Base-by-base conservation (phyloP, 2,113 vertebrate species). In the Crotalus helleri region DNA sequence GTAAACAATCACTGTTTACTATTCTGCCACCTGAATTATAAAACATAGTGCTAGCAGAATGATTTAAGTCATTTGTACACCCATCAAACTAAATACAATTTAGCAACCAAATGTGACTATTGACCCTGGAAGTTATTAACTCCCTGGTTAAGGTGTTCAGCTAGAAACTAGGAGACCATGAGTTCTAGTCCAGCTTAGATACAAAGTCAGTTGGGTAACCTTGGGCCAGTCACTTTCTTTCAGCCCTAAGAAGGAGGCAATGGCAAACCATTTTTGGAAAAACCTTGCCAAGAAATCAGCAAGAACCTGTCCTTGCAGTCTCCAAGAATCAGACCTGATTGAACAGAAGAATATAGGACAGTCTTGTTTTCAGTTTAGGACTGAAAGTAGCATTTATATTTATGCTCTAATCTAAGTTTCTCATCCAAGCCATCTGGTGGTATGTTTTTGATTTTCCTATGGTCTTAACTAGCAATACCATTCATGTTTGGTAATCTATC, bases 1-100 rank as follows among this genome's bases (percentile, higher is more conserved):
- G 89, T 49, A 49, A 49, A 49, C 94, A 92, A 85, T 92, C 92
- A 97, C 96, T 95, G 97, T 97, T 97, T 97, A 97, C 6, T n/a
- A 33, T 61, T 39, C 4, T 89, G 24, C 26, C n/a, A 19, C n/a
- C 5, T 92, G 64, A 81, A 57, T 33, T 17, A 33, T 33, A 51
- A 64, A 64, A 17, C 2, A 5, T 92, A 49, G 26, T 13, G 21
- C 54, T 46, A 54, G 55, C 11, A 17, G 85, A 53, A 64, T 61
- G 3, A 11, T 90, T 85, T 29, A 49, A 29, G 64, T n/a, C 15
- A 58, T 15, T 29, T 90, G 23, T 33, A 53, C 15, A 93, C 15
- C 44, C 19, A 49, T 15, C 55, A 85, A 59, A n/a, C 33, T 26
- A 49, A 92, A 85, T 58, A 46, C 44, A 54, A 10, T 46, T 15